phyloP scores from a whole-genome alignment of 2,888 invertebrate species.

The Apantesis nais region DNA sequence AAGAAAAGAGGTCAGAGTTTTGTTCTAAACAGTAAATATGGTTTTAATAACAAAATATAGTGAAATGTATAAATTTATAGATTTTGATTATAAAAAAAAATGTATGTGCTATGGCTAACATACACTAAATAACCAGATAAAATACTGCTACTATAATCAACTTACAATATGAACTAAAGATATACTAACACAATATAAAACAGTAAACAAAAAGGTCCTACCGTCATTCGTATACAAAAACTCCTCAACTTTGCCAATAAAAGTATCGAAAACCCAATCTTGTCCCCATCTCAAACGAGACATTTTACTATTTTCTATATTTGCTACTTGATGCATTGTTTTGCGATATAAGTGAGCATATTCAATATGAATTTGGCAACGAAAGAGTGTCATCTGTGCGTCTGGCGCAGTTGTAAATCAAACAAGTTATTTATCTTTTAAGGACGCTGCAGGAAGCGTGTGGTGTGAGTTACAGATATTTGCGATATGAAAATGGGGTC shows the following conservation, averaged over 20 bases:
- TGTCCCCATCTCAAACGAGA: constrained; percentile 2
- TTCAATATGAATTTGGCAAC: constrained; percentile 56
- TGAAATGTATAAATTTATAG: too few relatives aligned
- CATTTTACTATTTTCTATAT: constrained; percentile 15
- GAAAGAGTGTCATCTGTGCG: constrained; percentile 46
- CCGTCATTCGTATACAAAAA: constrained; percentile 11
- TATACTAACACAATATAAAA: neutral
- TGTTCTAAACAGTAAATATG: too few relatives aligned
- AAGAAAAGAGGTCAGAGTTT: too few relatives aligned
- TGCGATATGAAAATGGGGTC: neutral
- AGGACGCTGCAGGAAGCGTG: constrained; percentile 33
- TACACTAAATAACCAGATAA: neutral
- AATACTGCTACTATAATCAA: neutral
- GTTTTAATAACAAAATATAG: too few relatives aligned
- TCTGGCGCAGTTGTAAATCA: constrained; percentile 50
- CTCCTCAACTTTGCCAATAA: constrained; percentile 7
- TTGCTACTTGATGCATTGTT: constrained; percentile 41
- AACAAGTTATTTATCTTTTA: constrained; percentile 54
- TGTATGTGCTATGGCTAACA: neutral
- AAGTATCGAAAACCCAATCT: constrained; percentile 4
- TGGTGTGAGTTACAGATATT: constrained; percentile 23
- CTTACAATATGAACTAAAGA: neutral
- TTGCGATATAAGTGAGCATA: constrained; percentile 34
- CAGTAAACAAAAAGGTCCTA: neutral
- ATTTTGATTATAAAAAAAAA: neutral